Evolutionary conservation across 2,113 vertebrate species (phyloP).

Genomic region (Numida meleagris): DNA sequence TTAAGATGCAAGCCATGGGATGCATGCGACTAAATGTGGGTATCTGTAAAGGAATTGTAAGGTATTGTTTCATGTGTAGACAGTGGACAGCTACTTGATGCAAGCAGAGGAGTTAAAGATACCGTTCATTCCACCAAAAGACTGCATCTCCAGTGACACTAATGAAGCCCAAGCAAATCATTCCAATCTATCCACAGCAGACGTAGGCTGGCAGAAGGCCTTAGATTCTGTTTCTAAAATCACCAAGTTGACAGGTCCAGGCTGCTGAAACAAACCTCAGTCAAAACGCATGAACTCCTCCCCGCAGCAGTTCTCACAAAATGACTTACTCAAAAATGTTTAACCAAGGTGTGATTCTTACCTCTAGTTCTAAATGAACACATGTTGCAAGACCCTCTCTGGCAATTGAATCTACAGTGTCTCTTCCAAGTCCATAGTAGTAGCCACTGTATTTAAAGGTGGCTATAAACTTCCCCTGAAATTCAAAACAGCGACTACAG

Average conservation of each 20-base stretch:
- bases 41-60: neutral
- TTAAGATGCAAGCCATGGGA: neutral
- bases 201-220: neutral
- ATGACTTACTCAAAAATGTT: neutral
- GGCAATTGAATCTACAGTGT: slow-evolving; percentile 87
- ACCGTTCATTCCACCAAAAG: neutral
- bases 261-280: neutral
- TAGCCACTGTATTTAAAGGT: slow-evolving; percentile 83
- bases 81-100: neutral
- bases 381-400: slow-evolving; percentile 90
- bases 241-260: neutral
- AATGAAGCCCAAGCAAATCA: neutral
- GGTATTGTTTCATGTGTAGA: neutral
- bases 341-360: neutral
- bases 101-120: neutral
- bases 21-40: neutral
- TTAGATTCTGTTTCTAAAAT: too few relatives aligned
- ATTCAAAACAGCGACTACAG: slow-evolving; percentile 1
- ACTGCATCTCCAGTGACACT: neutral
- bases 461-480: slow-evolving; percentile 90
- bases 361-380: slow-evolving; percentile 92
- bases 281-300: neutral
- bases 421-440: slow-evolving; percentile 85
- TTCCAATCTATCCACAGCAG: neutral
- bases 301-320: neutral